phyloP scores from a whole-genome alignment of 2,113 vertebrate species.

The Seriola quinqueradiata region DNA sequence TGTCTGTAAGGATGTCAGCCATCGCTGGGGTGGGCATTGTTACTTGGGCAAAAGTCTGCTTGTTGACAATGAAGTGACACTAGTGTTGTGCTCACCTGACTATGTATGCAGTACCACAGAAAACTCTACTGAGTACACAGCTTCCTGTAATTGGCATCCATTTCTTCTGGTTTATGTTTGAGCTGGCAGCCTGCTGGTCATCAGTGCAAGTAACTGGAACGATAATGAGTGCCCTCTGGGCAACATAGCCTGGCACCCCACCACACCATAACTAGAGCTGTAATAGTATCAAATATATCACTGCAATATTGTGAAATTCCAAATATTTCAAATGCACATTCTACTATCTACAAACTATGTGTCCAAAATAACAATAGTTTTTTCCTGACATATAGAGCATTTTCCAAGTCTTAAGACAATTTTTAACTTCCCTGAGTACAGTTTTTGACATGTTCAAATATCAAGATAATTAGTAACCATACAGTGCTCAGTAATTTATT shows the following conservation, averaged over 20 bases:
- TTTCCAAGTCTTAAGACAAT: background rate
- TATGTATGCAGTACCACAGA: background rate
- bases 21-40: background rate
- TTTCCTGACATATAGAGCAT: background rate
- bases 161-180: background rate
- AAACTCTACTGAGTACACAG: too few relatives aligned
- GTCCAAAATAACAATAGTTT: background rate
- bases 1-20: background rate
- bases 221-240: background rate
- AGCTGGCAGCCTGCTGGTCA: conserved; percentile 12
- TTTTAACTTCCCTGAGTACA: background rate
- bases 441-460: background rate
- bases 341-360: background rate
- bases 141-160: background rate
- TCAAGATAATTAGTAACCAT: background rate
- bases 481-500: background rate
- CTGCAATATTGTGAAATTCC: background rate
- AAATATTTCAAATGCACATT: background rate
- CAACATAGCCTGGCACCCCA: background rate
- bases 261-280: background rate
- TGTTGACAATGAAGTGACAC: background rate
- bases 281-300: background rate
- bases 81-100: background rate
- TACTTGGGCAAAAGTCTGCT: too few relatives aligned
- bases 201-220: conserved; percentile 2